phyloP scores from a whole-genome alignment of 1,140 invertebrate genomes.

The Drosophila subobscura region DNA sequence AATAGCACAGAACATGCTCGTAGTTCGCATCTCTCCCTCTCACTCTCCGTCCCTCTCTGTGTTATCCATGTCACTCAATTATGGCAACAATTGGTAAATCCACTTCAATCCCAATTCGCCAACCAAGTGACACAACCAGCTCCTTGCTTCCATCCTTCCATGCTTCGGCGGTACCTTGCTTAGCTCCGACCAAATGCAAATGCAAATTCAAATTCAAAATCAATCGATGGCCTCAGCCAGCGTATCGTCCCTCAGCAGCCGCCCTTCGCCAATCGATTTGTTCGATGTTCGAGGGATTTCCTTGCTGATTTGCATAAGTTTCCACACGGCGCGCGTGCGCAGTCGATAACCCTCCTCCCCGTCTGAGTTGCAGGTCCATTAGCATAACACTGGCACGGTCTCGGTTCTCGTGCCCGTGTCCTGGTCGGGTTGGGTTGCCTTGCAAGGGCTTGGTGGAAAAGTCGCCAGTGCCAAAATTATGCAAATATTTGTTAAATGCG shows the following conservation, averaged over 20 bases:
- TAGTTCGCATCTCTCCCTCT: neutral
- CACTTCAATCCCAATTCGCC: slow-evolving; percentile 64
- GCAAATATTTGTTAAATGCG: slow-evolving; percentile 79
- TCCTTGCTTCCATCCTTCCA: slow-evolving; percentile 11
- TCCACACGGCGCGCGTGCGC: slow-evolving; percentile 65
- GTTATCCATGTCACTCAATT: slow-evolving; percentile 79
- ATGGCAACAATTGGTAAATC: slow-evolving; percentile 79
- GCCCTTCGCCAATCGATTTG: slow-evolving; percentile 55
- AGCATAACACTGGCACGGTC: slow-evolving; percentile 68
- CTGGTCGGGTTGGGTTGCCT: neutral
- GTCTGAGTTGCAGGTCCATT: slow-evolving; percentile 70
- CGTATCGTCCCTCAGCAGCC: slow-evolving; percentile 7
- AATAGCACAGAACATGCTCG: slow-evolving; percentile 47
- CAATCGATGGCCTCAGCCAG: slow-evolving; percentile 24
- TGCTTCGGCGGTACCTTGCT: neutral
- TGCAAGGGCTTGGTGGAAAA: slow-evolving; percentile 36
- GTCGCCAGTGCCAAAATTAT: slow-evolving; percentile 79
- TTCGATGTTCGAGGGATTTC: slow-evolving; percentile 51
- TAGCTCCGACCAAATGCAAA: slow-evolving; percentile 3
- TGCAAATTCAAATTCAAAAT: slow-evolving; percentile 50
- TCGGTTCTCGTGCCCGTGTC: neutral
- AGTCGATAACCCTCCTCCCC: slow-evolving; percentile 45
- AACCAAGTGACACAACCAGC: slow-evolving; percentile 57
- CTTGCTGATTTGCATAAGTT: slow-evolving; percentile 71
- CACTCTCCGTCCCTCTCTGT: slow-evolving; percentile 20